phyloP scores from a whole-genome alignment of 2,888 invertebrate genomes.

The Parapristionchus giblindavisi region DNA sequence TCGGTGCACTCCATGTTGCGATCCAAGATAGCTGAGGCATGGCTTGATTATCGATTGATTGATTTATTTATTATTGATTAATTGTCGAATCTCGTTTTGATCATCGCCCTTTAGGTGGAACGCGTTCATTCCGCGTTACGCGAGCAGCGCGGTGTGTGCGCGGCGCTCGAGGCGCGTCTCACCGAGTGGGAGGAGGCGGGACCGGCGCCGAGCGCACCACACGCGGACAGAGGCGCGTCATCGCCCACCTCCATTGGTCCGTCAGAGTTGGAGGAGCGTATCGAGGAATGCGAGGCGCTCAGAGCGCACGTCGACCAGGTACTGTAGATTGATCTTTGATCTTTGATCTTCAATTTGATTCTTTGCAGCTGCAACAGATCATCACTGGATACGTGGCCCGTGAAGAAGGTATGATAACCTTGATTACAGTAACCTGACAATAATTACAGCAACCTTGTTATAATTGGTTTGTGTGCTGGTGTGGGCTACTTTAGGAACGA shows the following conservation, averaged over 20 bases:
- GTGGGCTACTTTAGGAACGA: too few species aligned
- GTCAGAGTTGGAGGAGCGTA: slow-evolving; percentile 32
- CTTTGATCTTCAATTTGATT: not conserved
- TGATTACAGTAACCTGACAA: too few species aligned
- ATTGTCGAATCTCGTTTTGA: not conserved
- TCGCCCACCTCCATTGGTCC: slow-evolving; percentile 15
- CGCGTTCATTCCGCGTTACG: slow-evolving; percentile 34
- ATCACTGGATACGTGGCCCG: slow-evolving; percentile 20
- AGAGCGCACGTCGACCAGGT: slow-evolving; percentile 31
- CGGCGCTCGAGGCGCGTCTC: slow-evolving; percentile 46
- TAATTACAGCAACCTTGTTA: too few species aligned
- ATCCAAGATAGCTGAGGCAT: slow-evolving; percentile 36
- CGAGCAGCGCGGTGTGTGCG: slow-evolving; percentile 32
- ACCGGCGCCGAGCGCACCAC: not conserved
- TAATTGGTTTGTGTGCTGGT: too few species aligned
- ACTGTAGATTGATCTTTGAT: not conserved
- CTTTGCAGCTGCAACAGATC: slow-evolving; percentile 22
- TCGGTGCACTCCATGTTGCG: slow-evolving; percentile 26
- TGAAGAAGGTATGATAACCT: slow-evolving; percentile 31
- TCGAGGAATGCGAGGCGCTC: slow-evolving; percentile 36
- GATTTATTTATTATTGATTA: not conserved
- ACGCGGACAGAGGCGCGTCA: not conserved
- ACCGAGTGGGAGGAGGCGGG: slow-evolving; percentile 39
- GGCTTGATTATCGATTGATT: not conserved
- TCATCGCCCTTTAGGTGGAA: slow-evolving; percentile 21